These are phyloP conservation scores for Mongoloraphidia duomilia DNA, from an alignment of 2,888 invertebrate genomes.

Conservation along the genomic window DNA sequence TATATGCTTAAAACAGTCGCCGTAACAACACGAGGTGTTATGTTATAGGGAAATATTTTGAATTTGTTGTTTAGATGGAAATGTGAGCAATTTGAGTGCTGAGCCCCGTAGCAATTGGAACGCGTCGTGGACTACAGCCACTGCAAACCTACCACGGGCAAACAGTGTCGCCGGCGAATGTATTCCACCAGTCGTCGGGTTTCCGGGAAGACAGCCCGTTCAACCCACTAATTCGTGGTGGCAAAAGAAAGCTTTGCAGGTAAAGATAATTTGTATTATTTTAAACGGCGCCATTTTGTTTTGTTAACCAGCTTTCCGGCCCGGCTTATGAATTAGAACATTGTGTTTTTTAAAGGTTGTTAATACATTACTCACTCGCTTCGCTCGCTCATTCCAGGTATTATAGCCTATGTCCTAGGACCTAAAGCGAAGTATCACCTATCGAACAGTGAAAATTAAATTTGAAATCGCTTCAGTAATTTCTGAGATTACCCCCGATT, in stretches of 20 bases:
- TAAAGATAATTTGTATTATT: constrained; percentile 10
- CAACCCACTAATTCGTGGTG: constrained; percentile 19
- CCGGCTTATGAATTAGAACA: too few relatives aligned
- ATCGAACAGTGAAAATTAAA: too few relatives aligned
- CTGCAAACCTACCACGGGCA: constrained; percentile 4
- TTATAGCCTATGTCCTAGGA: too few relatives aligned
- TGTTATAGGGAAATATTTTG: not conserved
- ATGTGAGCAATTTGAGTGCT: constrained; percentile 11
- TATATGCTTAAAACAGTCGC: too few relatives aligned
- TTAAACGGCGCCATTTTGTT: constrained; percentile 5
- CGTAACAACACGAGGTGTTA: too few relatives aligned
- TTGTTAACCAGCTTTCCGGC: not conserved
- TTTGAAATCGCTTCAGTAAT: too few relatives aligned
- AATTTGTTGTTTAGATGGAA: not conserved
- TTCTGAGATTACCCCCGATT: too few relatives aligned
- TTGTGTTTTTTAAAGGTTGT: too few relatives aligned
- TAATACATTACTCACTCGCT: too few relatives aligned
- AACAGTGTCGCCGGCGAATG: constrained; percentile 14
- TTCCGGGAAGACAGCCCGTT: not conserved
- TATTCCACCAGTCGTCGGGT: constrained; percentile 12
- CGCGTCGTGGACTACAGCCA: constrained; percentile 4
- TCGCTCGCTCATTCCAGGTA: too few relatives aligned
- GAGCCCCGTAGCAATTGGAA: constrained; percentile 3
- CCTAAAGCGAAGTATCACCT: too few relatives aligned
- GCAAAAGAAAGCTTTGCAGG: constrained; percentile 24